phyloP scores from a whole-genome alignment of 1,140 invertebrate species.

The Cotesia glomerata region DNA sequence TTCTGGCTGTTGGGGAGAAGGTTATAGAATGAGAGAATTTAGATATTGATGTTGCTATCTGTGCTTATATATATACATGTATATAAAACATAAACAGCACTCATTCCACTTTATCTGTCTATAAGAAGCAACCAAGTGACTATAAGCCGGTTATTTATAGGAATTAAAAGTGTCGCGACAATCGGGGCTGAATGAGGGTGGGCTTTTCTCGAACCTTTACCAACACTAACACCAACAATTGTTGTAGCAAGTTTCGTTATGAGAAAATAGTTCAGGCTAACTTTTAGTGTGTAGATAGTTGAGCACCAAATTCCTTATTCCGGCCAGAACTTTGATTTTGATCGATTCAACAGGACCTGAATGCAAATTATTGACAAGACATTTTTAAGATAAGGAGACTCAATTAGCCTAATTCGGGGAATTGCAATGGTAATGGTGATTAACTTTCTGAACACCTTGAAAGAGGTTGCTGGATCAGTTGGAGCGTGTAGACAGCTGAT shows the following conservation, averaged over 20 bases:
- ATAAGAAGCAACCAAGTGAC: conserved; percentile 26
- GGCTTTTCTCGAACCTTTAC: conserved; percentile 6
- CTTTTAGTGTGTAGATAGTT: not conserved
- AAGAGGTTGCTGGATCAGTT: not conserved
- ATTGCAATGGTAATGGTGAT: conserved; percentile 1
- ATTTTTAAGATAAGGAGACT: too few relatives aligned
- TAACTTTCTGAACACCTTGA: not conserved
- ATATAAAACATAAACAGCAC: not conserved
- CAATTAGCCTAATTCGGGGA: too few relatives aligned
- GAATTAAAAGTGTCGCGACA: conserved; percentile 33
- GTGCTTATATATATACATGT: not conserved
- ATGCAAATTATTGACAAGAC: too few relatives aligned
- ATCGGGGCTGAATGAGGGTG: conserved; percentile 20
- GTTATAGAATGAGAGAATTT: not conserved
- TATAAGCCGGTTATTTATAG: conserved; percentile 35
- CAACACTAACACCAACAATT: not conserved
- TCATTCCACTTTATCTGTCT: conserved; percentile 7
- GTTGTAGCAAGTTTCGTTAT: not conserved
- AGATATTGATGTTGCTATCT: not conserved
- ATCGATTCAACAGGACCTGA: too few relatives aligned
- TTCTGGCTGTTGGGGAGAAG: not conserved
- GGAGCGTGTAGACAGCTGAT: conserved; percentile 20
- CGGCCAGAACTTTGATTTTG: too few relatives aligned
- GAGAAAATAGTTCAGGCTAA: conserved; percentile 11
- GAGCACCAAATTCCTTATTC: too few relatives aligned